phyloP scores from a whole-genome alignment of 2,797 vertebrate genomes.

The Smutsia temminckii region DNA sequence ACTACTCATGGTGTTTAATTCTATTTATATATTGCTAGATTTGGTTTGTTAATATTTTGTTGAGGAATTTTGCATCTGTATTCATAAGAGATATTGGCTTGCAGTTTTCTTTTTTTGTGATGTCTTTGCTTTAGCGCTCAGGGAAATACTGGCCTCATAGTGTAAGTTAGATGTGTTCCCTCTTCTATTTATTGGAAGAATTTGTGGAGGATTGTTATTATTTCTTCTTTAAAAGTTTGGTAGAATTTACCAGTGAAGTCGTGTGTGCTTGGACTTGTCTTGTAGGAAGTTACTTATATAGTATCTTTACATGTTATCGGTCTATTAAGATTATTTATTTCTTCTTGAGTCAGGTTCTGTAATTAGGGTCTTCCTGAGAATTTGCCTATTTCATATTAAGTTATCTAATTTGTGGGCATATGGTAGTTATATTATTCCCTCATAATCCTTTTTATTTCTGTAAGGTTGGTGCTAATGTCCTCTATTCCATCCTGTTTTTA shows the following conservation, averaged over 20 bases:
- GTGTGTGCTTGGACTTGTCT: background rate
- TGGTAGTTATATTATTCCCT: background rate
- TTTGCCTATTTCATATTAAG: background rate
- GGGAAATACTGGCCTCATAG: background rate
- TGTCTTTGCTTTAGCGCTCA: background rate
- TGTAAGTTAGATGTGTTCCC: background rate
- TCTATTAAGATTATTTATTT: background rate
- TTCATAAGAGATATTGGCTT: background rate
- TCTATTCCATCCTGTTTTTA: background rate
- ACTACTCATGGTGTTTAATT: background rate
- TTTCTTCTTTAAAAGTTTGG: background rate
- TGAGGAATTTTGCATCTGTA: background rate
- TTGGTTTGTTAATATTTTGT: background rate
- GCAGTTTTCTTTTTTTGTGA: background rate
- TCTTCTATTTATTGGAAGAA: background rate
- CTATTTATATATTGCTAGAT: background rate
- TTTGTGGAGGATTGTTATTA: background rate
- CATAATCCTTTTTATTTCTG: background rate
- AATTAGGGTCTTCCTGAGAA: background rate
- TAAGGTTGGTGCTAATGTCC: background rate
- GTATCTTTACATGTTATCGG: background rate
- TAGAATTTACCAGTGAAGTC: background rate
- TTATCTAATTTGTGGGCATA: background rate
- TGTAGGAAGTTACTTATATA: background rate
- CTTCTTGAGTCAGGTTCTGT: background rate